Evolutionary conservation across 2,888 invertebrate species (phyloP), one percentile per base, ranked within the genome.

Genomic region (Drosophila prostipennis): DNA sequence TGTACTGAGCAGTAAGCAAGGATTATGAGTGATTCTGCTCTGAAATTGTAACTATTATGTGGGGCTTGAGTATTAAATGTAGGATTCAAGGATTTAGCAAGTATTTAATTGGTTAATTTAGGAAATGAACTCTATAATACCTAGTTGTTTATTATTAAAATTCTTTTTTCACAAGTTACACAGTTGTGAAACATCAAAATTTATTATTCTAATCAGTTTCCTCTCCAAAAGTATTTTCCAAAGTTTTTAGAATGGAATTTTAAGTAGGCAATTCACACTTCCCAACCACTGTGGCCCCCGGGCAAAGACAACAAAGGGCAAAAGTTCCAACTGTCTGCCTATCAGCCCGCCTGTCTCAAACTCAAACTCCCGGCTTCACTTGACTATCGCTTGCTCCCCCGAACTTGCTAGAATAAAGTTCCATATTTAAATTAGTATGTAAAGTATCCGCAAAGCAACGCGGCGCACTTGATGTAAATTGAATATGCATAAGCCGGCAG

Each of bases 401-500:
- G 32, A 55, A 40, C 37, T 64, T 54, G 34, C 60, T 34, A 34
- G 63, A 72, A 72, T 48, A 64, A 45, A 54, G 56, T 65, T 67
- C 42, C 61, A 58, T 68, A 76, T 58, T 72, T 52, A 60, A 70
- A 72, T 65, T 65, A 78, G 76, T 76, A 73, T 78, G 67, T 55
- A 76, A 77, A 71, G 75, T 59, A 60, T 64, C 29, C 51, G 45
- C 58, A 52, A 40, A 61, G 73, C 43, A 52, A 19, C 64, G 73
- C 46, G 36, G 46, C 8, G 61, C 64, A 72, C 64, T 78, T 74
- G 59, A 67, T 63, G 52, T 52, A 74, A 79, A 81, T 87, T 54
- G 70, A 82, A 85, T 87, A 78, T 87, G 76, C 74, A 72, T 78
- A 70, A 76, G 51, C 51, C 16, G 46, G 51, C 46, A n/a, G 36